Percentiles rank a stretch among this genome's conserved stretches.
These are phyloP conservation scores for Cyanocitta stelleri DNA, from an alignment of 2,113 vertebrate genomes.

Conservation along the genomic window DNA sequence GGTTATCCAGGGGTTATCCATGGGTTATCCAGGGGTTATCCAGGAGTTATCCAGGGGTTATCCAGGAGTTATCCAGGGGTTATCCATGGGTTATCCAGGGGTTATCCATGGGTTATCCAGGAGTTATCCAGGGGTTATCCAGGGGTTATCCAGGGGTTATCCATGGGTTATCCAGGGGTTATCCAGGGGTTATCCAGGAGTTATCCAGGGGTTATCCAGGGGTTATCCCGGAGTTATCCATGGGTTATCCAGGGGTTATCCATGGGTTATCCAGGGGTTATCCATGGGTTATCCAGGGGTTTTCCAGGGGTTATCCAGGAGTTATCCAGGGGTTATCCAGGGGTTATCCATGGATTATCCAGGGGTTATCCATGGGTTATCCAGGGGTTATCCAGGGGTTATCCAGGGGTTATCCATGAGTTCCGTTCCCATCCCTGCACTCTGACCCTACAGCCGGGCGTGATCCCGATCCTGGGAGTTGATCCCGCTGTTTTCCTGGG, in stretches of 20 bases:
- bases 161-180: too few relatives aligned
- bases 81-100: too few relatives aligned
- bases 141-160: too few relatives aligned
- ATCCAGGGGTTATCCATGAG: not conserved
- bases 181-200: rapidly evolving
- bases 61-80: too few relatives aligned
- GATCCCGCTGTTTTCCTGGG: not conserved
- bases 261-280: rapidly evolving
- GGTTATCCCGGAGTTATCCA: not conserved
- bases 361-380: too few relatives aligned
- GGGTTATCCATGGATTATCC: not conserved
- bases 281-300: not conserved
- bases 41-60: too few relatives aligned
- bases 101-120: too few relatives aligned
- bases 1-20: too few relatives aligned
- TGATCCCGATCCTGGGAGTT: not conserved
- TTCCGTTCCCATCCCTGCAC: not conserved
- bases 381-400: not conserved
- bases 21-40: not conserved
- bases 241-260: rapidly evolving
- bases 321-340: too few relatives aligned
- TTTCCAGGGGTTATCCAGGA: too few relatives aligned
- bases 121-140: too few relatives aligned
- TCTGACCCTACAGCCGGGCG: not conserved
- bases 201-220: not conserved